Evolutionary conservation across 2,888 invertebrate species (phyloP).

Genomic region (Nemoura dubitans): DNA sequence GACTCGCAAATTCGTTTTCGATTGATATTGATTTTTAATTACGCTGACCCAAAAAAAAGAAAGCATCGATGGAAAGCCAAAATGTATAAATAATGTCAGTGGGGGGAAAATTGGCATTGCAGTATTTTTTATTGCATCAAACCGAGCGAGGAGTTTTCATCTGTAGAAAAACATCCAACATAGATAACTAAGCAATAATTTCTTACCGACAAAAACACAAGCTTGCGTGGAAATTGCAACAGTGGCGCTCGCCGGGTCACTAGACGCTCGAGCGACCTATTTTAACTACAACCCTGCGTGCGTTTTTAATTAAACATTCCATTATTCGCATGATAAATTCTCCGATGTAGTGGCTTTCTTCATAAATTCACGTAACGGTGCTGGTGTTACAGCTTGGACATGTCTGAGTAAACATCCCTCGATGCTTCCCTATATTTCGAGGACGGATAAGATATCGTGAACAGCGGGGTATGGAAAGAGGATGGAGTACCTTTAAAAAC

Average conservation of each 20-base stretch:
- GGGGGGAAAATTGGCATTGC: not conserved
- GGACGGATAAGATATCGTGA: not conserved
- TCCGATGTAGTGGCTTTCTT: not conserved
- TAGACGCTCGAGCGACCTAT: not conserved
- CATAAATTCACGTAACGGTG: too few species aligned
- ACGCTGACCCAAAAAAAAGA: not conserved
- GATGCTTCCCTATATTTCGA: not conserved
- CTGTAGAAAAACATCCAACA: not conserved
- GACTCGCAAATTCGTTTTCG: not conserved
- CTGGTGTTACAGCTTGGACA: not conserved
- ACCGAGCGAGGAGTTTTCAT: not conserved
- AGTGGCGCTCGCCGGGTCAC: not conserved
- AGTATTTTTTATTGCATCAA: not conserved
- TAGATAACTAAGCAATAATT: not conserved
- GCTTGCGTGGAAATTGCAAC: not conserved
- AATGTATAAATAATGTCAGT: not conserved
- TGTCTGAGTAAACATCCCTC: not conserved
- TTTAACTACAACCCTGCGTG: not conserved
- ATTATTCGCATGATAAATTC: conserved; percentile 15
- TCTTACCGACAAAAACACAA: not conserved
- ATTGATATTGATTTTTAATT: not conserved
- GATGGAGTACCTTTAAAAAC: not conserved
- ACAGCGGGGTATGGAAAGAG: not conserved
- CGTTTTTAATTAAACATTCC: not conserved
- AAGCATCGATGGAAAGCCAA: too few species aligned